phyloP scores from a whole-genome alignment of 2,113 vertebrate genomes.

The Pholis gunnellus region DNA sequence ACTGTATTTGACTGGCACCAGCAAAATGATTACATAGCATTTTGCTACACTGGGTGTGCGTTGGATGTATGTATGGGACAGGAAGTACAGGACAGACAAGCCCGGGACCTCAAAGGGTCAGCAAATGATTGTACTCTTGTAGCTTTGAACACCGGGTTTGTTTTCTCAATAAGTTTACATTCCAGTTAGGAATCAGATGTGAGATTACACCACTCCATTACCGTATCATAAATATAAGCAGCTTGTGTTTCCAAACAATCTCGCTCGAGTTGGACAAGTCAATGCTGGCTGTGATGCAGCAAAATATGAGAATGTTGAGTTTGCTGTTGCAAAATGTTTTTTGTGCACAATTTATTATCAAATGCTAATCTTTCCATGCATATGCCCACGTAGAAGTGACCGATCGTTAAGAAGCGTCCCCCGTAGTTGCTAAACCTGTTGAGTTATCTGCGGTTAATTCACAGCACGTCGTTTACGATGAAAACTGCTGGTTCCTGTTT shows the following conservation, averaged over 20 bases:
- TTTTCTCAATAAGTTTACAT: constrained; percentile 72
- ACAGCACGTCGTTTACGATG: not conserved
- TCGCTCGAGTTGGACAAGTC: not conserved
- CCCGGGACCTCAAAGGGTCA: constrained; percentile 35
- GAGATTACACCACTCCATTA: constrained; percentile 70
- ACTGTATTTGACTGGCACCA: constrained; percentile 41
- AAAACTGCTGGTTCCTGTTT: not conserved
- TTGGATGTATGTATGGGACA: constrained; percentile 10
- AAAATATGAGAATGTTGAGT: constrained; percentile 15
- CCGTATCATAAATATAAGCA: constrained; percentile 69
- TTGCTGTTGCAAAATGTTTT: constrained; percentile 2
- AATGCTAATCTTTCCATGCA: not conserved
- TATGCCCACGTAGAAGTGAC: not conserved
- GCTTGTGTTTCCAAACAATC: constrained; percentile 36
- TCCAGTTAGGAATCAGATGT: constrained; percentile 62
- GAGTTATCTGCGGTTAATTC: not conserved
- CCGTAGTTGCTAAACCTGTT: not conserved
- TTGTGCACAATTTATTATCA: not conserved
- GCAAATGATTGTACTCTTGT: constrained; percentile 12
- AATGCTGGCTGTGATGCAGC: not conserved
- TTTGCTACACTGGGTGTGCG: not conserved
- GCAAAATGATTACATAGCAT: constrained; percentile 28
- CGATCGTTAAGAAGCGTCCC: not conserved
- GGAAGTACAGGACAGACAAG: constrained; percentile 1
- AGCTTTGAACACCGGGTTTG: constrained; percentile 37